Conservation (phyloP, 2,113 vertebrate species). For the Centrocercus urophasianus region DNA sequence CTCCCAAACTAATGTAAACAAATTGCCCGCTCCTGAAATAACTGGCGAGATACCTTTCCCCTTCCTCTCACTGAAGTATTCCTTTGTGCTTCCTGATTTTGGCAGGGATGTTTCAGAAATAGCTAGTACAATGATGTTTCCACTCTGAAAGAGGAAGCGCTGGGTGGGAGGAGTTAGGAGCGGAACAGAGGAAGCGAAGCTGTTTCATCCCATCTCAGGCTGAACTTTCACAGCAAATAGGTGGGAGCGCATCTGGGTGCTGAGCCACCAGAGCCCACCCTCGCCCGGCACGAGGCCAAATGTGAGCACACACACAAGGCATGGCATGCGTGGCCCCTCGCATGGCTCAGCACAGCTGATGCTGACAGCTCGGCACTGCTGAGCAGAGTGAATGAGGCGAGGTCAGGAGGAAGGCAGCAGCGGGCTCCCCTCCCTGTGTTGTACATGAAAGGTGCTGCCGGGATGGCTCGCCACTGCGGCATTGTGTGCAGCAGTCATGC, state of each 20-base stretch:
- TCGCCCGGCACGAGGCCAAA: neutral
- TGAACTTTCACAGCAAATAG: neutral
- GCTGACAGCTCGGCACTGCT: slow-evolving; percentile 25
- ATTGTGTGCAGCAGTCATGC: neutral
- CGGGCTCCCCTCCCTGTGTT: neutral
- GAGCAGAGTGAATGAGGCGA: slow-evolving; percentile 31
- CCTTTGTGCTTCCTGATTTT: slow-evolving; percentile 18
- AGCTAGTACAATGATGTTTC: slow-evolving; percentile 40
- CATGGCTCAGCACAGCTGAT: slow-evolving; percentile 22
- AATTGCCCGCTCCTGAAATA: neutral
- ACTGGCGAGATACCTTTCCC: neutral
- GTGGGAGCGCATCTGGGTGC: neutral
- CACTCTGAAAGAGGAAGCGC: slow-evolving; percentile 40
- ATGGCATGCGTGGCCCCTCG: slow-evolving; percentile 14
- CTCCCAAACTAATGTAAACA: neutral
- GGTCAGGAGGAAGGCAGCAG: slow-evolving; percentile 46
- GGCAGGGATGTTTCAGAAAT: slow-evolving; percentile 35
- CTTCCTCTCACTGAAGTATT: neutral
- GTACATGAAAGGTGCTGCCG: neutral
- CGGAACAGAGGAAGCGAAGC: slow-evolving; percentile 32
- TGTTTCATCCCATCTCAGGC: neutral
- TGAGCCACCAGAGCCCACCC: rapidly evolving
- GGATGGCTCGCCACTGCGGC: neutral
- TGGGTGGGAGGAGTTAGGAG: neutral
- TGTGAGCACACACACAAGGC: rapidly evolving